A percentile compares a stretch with the other conserved stretches of the same genome.
phyloP scores from a whole-genome alignment of 2,113 vertebrate genomes.

The Cyprinodon variegatus region DNA sequence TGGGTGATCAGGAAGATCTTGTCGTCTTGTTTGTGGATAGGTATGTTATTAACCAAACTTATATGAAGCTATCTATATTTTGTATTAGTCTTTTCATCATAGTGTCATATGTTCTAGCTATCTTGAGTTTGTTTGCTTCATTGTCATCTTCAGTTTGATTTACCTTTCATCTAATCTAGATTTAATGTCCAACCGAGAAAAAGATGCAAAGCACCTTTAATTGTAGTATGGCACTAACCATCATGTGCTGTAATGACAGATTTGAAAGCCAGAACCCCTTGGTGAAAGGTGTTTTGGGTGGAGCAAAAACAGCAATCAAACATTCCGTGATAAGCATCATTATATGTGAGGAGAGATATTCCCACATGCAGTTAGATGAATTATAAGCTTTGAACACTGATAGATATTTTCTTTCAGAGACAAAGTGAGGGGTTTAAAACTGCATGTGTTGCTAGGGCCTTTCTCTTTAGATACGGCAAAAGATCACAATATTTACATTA shows the following conservation, averaged over 20 bases:
- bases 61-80: not conserved
- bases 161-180: constrained; percentile 15
- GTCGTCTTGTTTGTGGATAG: constrained; percentile 91
- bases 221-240: constrained; percentile 28
- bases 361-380: constrained; percentile 52
- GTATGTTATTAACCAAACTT: constrained; percentile 70
- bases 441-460: constrained; percentile 42
- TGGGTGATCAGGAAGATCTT: constrained; percentile 87
- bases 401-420: constrained; percentile 42
- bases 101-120: not conserved
- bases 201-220: constrained; percentile 16
- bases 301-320: constrained; percentile 22
- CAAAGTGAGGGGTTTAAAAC: constrained; percentile 63
- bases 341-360: constrained; percentile 42
- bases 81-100: not conserved
- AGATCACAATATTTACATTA: constrained; percentile 42
- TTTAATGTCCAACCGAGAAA: constrained; percentile 22
- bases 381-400: constrained; percentile 46
- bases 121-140: not conserved
- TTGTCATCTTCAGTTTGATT: constrained; percentile 17
- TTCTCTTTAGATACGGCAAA: constrained; percentile 50
- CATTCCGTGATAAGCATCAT: constrained; percentile 57
- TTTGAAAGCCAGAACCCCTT: constrained; percentile 33
- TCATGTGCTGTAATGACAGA: constrained; percentile 48
- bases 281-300: constrained; percentile 31